Conservation (phyloP, 1,140 invertebrate genomes). For the Zaprionus taronus region DNA sequence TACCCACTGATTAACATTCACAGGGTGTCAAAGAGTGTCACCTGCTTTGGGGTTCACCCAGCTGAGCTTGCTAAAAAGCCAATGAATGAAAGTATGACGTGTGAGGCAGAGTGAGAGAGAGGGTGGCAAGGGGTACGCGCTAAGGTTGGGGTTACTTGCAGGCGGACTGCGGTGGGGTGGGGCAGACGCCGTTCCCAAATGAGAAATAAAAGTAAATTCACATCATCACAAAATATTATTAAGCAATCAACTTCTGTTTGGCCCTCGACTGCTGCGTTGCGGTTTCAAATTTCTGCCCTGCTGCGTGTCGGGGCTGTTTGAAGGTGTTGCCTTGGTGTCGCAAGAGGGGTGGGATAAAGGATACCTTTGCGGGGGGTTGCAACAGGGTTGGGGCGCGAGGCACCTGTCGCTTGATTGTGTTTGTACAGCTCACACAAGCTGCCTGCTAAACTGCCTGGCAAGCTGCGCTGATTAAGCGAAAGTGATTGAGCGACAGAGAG, state of each 20-base stretch:
- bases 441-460: conserved; percentile 32
- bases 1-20: neutral
- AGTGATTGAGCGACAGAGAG: conserved; percentile 65
- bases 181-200: conserved; percentile 59
- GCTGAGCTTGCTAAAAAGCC: conserved; percentile 67
- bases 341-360: neutral
- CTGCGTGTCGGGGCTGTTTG: conserved; percentile 1
- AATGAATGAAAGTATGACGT: conserved; percentile 49
- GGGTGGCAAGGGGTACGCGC: neutral
- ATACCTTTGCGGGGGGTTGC: neutral
- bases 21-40: conserved; percentile 48
- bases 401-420: conserved; percentile 32
- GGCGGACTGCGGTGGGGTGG: neutral
- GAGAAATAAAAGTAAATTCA: conserved; percentile 82
- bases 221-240: conserved; percentile 83
- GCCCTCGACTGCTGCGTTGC: conserved; percentile 40
- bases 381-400: neutral
- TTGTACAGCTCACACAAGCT: conserved; percentile 27
- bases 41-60: conserved; percentile 59
- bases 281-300: conserved; percentile 36
- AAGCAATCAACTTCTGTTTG: conserved; percentile 77
- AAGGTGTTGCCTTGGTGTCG: conserved; percentile 29
- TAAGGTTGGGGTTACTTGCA: neutral
- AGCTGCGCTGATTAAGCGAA: conserved; percentile 72
- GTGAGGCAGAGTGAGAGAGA: neutral